phyloP scores from a whole-genome alignment of 1,140 invertebrate genomes.

The Drosophila lini region DNA sequence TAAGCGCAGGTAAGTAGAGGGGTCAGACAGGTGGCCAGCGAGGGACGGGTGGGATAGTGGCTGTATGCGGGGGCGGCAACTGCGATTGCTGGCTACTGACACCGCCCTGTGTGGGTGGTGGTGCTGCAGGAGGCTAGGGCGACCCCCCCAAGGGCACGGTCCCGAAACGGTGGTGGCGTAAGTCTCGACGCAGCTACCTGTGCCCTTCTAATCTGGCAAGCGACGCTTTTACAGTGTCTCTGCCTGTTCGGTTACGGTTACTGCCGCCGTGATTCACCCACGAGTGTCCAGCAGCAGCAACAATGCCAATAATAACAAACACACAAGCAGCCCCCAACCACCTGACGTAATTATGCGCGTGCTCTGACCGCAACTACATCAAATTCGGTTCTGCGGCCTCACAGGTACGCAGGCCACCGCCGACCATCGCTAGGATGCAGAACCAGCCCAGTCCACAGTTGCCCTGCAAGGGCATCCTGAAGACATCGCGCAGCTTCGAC shows the following conservation, averaged over 20 bases:
- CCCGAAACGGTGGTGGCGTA: slow-evolving; percentile 57
- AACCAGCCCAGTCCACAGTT: slow-evolving; percentile 86
- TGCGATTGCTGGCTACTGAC: not conserved
- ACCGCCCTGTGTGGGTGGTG: slow-evolving; percentile 37
- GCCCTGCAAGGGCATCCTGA: slow-evolving; percentile 96
- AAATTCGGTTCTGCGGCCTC: slow-evolving; percentile 13
- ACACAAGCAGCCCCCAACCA: slow-evolving; percentile 2
- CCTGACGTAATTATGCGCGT: slow-evolving; percentile 67
- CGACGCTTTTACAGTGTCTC: slow-evolving; percentile 41
- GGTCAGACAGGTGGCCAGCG: slow-evolving; percentile 2
- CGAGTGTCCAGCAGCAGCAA: slow-evolving; percentile 37
- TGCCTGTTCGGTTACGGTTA: slow-evolving; percentile 30
- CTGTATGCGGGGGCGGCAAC: not conserved
- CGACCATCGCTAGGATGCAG: slow-evolving; percentile 62
- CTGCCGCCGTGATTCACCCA: slow-evolving; percentile 53
- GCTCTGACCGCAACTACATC: slow-evolving; percentile 42
- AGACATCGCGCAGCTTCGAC: slow-evolving; percentile 95
- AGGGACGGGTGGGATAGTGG: slow-evolving; percentile 10
- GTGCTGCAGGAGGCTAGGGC: slow-evolving; percentile 22
- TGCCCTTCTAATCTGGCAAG: slow-evolving; percentile 49
- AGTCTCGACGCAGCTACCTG: slow-evolving; percentile 50
- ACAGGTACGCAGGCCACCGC: slow-evolving; percentile 28
- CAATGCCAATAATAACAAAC: slow-evolving; percentile 10
- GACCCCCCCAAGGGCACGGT: slow-evolving; percentile 68
- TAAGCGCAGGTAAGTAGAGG: slow-evolving; percentile 25